These are phyloP conservation scores for Aegypius monachus DNA, from an alignment of 2,113 vertebrate genomes.

Conservation along the genomic window DNA sequence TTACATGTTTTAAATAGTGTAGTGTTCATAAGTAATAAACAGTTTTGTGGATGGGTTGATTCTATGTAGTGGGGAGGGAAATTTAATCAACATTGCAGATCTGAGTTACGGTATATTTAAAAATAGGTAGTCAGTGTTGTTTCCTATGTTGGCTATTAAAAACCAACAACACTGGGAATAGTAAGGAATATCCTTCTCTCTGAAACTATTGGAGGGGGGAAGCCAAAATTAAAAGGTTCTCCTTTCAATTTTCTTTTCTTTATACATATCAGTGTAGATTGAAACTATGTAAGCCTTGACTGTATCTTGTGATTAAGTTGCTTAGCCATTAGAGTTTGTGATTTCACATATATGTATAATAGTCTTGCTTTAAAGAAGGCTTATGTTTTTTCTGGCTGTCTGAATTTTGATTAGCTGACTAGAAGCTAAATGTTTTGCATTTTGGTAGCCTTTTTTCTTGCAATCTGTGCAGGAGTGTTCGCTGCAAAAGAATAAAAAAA, in stretches of 20 bases:
- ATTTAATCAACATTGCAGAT: neutral
- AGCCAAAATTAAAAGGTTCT: neutral
- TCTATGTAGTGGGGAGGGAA: neutral
- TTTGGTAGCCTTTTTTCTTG: neutral
- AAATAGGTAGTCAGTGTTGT: conserved; percentile 1
- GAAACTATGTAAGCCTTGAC: neutral
- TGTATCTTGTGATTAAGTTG: neutral
- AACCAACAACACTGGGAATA: neutral
- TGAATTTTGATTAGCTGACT: neutral
- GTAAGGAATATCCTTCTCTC: neutral
- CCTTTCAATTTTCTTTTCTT: neutral
- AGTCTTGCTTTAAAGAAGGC: neutral
- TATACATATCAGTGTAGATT: neutral
- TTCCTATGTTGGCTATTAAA: conserved; percentile 14
- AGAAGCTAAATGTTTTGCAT: neutral
- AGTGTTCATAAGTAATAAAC: neutral
- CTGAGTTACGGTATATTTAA: neutral
- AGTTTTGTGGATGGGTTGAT: neutral
- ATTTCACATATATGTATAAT: neutral
- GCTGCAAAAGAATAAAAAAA: neutral
- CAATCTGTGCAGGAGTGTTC: neutral
- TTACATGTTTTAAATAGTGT: neutral
- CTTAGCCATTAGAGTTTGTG: neutral
- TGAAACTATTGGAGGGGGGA: neutral
- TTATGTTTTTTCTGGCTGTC: neutral